Conservation (phyloP, 2,113 vertebrate genomes). For the Cathartes aura region DNA sequence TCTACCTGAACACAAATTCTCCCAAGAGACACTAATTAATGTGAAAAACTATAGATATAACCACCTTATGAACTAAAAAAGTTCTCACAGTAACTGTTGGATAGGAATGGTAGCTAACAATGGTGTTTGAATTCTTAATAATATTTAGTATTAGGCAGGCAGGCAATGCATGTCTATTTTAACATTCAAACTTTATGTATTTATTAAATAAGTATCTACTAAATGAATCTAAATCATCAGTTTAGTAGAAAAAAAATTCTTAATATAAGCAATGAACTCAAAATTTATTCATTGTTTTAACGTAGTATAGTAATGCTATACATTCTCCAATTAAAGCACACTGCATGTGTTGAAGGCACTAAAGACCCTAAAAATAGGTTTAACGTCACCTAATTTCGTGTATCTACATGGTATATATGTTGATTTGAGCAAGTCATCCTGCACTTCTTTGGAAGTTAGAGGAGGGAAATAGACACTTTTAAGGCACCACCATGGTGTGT, state of each 20-base stretch:
- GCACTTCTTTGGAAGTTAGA: background rate
- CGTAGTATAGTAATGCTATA: background rate
- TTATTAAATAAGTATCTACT: background rate
- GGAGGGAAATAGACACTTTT: background rate
- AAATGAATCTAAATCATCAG: background rate
- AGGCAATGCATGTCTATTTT: background rate
- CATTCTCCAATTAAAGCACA: background rate
- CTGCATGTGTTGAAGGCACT: background rate
- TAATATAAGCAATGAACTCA: background rate
- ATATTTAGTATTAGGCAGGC: background rate
- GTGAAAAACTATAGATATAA: background rate
- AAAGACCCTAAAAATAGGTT: background rate
- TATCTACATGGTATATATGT: background rate
- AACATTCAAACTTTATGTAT: background rate
- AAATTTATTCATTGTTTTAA: background rate
- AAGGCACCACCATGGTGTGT: background rate
- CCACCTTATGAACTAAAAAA: background rate
- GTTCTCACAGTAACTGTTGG: background rate
- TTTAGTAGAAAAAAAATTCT: background rate
- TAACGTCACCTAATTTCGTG: background rate
- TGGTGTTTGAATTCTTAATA: background rate
- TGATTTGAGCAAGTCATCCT: background rate
- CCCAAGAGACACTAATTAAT: background rate
- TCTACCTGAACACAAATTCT: background rate
- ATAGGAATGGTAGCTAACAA: background rate